Conservation (phyloP, 2,888 invertebrate species). For the Tipula unca region DNA sequence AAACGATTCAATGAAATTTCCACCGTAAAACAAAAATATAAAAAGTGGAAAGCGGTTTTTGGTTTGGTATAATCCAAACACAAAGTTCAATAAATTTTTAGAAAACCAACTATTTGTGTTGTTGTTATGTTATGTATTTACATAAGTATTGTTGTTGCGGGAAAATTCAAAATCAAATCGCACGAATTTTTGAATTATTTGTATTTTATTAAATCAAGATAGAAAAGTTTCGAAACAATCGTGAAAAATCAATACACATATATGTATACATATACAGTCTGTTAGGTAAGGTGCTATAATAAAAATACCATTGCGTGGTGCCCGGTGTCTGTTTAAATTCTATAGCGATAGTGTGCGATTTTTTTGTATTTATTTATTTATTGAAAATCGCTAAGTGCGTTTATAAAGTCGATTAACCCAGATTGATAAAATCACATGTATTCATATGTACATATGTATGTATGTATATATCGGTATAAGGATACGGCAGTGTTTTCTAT, state of each 20-base stretch:
- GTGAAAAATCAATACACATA: background rate
- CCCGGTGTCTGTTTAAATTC: background rate
- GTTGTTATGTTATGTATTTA: too few species aligned
- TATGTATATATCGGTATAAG: background rate
- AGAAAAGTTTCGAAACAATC: background rate
- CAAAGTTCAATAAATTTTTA: too few species aligned
- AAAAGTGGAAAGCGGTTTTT: too few species aligned
- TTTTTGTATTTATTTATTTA: background rate
- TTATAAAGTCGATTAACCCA: background rate
- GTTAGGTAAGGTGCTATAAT: background rate
- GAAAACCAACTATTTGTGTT: too few species aligned
- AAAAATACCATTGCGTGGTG: background rate
- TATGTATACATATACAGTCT: too few species aligned
- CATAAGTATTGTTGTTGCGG: background rate
- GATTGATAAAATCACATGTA: background rate
- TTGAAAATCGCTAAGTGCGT: background rate
- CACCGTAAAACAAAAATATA: too few species aligned
- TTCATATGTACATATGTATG: too few species aligned
- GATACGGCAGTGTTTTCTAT: background rate
- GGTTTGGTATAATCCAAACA: too few species aligned
- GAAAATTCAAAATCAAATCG: background rate
- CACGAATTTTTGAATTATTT: background rate
- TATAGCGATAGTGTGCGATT: background rate
- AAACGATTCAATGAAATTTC: too few species aligned
- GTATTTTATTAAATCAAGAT: background rate